Evolutionary conservation across 2,797 vertebrate species (phyloP), one percentile per base, ranked within the genome.

Genomic region (Clarias fuscus): DNA sequence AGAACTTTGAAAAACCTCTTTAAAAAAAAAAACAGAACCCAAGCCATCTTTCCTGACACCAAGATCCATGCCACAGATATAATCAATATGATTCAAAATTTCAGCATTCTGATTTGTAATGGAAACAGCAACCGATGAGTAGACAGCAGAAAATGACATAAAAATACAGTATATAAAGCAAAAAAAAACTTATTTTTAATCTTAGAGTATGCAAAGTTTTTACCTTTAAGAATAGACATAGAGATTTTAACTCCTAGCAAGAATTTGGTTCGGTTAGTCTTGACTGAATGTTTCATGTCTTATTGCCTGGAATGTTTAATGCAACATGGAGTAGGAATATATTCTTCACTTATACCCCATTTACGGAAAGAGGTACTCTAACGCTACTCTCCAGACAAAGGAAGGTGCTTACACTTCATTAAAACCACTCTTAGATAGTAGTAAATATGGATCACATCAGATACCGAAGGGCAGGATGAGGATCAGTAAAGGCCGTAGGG

Each of bases 401-500:
- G 61, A 64, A 82, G 78, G 59, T 58, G 58, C 62, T 30, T 77
- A 83, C 70, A 40, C 68, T 61, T 53, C 62, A 70, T 77, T 70
- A 83, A 82, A 43, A 64, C 2, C 7, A 4, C 58, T 75, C 7
- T 33, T 58, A 53, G 33, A 85, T 79, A 43, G 14, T n/a, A 83
- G 72, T 64, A 87, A 80, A 78, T 87, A 14, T 27, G 75, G 65
- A 75, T 76, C 76, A 83, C n/a, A 58, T 40, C n/a, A 83, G 59
- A 88, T 67, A 83, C 53, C 67, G 72, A 83, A 87, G 86, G 72
- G 76, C 76, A 79, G 75, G 67, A 68, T 81, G 59, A 64, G 30
- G 88, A 88, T 88, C 64, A 86, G 7, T n/a, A 61, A 70, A 79
- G 76, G 62, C 87, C 83, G 84, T 56, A 72, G 88, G 90, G 82